Conservation (phyloP, 23 tunicate genomes). For the Clavelina lepadiformis region DNA sequence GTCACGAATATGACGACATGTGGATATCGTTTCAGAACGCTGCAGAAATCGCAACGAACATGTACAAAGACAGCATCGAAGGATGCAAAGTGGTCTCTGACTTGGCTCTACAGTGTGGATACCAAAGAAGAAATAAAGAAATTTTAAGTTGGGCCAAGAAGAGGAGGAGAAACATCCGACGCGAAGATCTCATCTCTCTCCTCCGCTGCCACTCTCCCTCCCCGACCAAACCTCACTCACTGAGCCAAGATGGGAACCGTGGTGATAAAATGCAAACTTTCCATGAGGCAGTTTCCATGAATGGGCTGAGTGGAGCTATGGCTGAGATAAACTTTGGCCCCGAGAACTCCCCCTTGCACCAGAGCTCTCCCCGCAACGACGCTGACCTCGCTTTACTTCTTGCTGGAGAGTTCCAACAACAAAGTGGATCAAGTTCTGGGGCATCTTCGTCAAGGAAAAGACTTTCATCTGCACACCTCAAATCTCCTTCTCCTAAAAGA, state of each 20-base stretch:
- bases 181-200: conserved; percentile 74
- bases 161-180: conserved; percentile 55
- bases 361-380: conserved; percentile 22
- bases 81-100: conserved; percentile 39
- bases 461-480: no score
- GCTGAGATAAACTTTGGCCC: conserved; percentile 70
- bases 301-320: conserved; percentile 90
- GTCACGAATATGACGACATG: conserved; percentile 27
- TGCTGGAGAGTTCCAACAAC: conserved; percentile 57
- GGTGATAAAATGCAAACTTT: conserved; percentile 59
- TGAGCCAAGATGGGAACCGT: conserved; percentile 12
- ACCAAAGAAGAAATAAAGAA: conserved; percentile 77
- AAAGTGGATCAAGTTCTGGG: no score
- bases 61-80: conserved; percentile 71
- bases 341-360: conserved; percentile 27
- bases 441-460: no score
- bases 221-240: neutral
- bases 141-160: conserved; percentile 65
- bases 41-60: conserved; percentile 60
- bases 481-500: conserved; percentile 52
- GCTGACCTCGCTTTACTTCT: conserved; percentile 52
- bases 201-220: conserved; percentile 83
- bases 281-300: conserved; percentile 81
- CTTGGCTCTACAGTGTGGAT: conserved; percentile 58
- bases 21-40: conserved; percentile 84